Base-by-base conservation (phyloP, 1,140 invertebrate species). In the Drosophila lacteicornis region DNA sequence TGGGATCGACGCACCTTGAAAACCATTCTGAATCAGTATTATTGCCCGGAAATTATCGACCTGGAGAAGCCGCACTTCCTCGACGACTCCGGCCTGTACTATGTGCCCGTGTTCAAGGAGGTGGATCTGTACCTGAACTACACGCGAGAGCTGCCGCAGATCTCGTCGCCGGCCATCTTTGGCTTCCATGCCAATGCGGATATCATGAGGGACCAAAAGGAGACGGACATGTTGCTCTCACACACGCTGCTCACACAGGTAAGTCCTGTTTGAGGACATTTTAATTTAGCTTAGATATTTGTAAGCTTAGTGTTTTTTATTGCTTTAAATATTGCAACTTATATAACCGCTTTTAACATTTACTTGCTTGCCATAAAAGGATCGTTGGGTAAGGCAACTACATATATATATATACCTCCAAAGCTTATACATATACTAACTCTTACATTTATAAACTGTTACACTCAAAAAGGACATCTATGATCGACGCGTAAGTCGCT, bases 121-220 rank as follows among this genome's bases (percentile, higher is more conserved):
- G 95, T 97, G 81, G 95, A 97, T 1, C 94, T 94, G 8, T 98
- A 96, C 93, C 87, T 98, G 12, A 94, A 94, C 51, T 97, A 97
- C 87, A 97, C 97, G 0, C 95, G 95, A 30, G 94, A 94, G 15
- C 93, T 99, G 73, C 98, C 98, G 0, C 93, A 96, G 22, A 95
- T 96, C 30, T 96, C 97, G 0, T 94, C 95, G 50, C 97, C 98
- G 0, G 95, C 96, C 79, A 96, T 99, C 47, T 99, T 99, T 93
- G 98, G 98, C 22, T 97, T 99, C 95, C 95, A 99, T 92, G 95
- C 96, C 66, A 99, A 99, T 93, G 98, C 98, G 1, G 97, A 98
- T 93, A 98, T 99, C 76, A 96, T 97, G 75, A 99, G 98, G 94
- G 97, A 99, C 92, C 96, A 98, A 93, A 95, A 96, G 62, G 98